Evolutionary conservation across 2,113 vertebrate genomes (phyloP), one percentile per base, ranked within the genome.

Genomic region (Lophura nycthemera): DNA sequence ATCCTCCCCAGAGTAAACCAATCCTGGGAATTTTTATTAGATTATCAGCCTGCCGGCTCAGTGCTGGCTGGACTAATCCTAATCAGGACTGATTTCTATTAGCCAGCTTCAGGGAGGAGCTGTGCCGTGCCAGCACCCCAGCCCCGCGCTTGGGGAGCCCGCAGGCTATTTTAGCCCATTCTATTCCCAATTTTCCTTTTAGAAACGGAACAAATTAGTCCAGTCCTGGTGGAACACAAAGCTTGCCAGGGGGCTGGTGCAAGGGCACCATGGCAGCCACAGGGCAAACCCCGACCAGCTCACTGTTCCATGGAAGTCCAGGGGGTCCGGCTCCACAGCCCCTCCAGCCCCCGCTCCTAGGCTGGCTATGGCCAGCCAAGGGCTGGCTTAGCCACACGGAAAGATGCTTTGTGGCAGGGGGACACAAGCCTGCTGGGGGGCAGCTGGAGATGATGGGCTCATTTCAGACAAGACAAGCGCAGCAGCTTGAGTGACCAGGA

Each of bases 11-110:
- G 97, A 97, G 98, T 98, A 98, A 98, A 98, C 98, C 98, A 98
- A 98, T 98, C 98, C 96, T 94, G 72, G 97, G 98, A 97, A 98
- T 99, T 98, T 98, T 98, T 98, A 98, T 97, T 98, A 98, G 98
- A 98, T 98, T 97, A 99, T 98, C 97, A 97, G 97, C 97, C 98
- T 96, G 97, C 97, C 95, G 82, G 91, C 95, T 72, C 96, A 67
- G 40, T 45, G 97, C 96, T 98, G 97, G 96, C 96, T 97, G 97
- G 98, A 97, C 98, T 98, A 98, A 98, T 98, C 98, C 98, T 98
- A 99, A 98, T 98, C 98, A 93, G 97, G 98, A 97, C 97, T 98
- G 98, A 99, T 98, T 98, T 98, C 97, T 96, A 98, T 98, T 98
- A 98, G 97, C 97, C 91, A 97, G 97, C 97, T 98, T 98, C 94